phyloP scores from a whole-genome alignment of 1,140 invertebrate genomes.

The Hydropsyche tenuis region DNA sequence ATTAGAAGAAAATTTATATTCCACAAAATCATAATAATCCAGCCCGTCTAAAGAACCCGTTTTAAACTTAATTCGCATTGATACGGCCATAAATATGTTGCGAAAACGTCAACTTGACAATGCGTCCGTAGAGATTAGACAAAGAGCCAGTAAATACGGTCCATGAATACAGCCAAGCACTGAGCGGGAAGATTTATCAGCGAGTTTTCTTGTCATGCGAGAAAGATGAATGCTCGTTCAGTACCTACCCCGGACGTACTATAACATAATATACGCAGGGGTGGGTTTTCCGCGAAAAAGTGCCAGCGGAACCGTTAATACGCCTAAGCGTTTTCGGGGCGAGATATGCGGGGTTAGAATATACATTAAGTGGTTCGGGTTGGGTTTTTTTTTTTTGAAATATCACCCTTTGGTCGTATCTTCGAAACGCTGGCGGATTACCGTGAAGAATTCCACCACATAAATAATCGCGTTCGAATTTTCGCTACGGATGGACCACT shows the following conservation, averaged over 20 bases:
- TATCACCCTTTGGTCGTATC: background rate
- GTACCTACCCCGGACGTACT: too few species aligned
- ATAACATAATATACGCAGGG: too few species aligned
- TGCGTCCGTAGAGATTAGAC: slow-evolving; percentile 25
- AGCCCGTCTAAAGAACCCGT: too few species aligned
- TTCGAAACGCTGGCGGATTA: slow-evolving; percentile 4
- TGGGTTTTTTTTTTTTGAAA: background rate
- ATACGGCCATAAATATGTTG: too few species aligned
- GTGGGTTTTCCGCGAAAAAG: background rate
- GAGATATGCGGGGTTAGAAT: background rate
- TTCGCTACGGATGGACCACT: background rate
- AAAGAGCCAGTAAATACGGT: slow-evolving; percentile 31
- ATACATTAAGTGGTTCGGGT: background rate
- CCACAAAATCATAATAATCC: too few species aligned
- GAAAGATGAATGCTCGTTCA: slow-evolving; percentile 30
- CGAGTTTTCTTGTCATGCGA: slow-evolving; percentile 36
- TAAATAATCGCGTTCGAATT: slow-evolving; percentile 31
- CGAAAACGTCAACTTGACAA: background rate
- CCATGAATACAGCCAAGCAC: slow-evolving; percentile 20
- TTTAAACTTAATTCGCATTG: too few species aligned
- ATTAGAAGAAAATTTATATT: too few species aligned
- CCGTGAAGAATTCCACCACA: slow-evolving; percentile 23
- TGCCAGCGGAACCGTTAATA: slow-evolving; percentile 27
- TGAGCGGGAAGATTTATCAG: slow-evolving; percentile 30
- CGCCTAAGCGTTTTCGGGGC: slow-evolving; percentile 15